Base-by-base conservation (phyloP, 2,888 invertebrate genomes). In the Metopia argyrocephala region DNA sequence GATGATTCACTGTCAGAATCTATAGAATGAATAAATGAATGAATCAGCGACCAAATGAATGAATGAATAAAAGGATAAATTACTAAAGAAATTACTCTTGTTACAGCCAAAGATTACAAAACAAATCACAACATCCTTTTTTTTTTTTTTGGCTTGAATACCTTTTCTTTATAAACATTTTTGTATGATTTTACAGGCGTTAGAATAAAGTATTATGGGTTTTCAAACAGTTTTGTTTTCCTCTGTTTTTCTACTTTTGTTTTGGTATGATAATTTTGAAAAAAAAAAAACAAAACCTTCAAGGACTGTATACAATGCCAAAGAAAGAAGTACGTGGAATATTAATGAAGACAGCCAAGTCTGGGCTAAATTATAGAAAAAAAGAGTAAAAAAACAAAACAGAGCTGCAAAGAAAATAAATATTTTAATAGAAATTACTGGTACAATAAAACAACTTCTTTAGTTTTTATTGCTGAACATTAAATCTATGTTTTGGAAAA, bases 111-210 rank as follows among this genome's bases (percentile, higher is more conserved):
- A 70, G 65, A 75, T 57, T 74, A 74, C 45, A 74, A 38, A 75
- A 57, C 57, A 61, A 70, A 18, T 31, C 1, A 38, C 54, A 76
- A 79, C 64, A 79, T 74, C 68, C 65, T 50, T 45, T 46, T n/a
- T n/a, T n/a, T n/a, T n/a, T n/a, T n/a, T n/a, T 73, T 66, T 71
- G 71, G 54, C 61, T 71, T 78, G 78, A 78, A 79, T 75, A 79
- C 70, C 80, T 38, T 38, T 38, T n/a, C n/a, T n/a, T 76, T 73
- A 73, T 76, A 79, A 79, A 68, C 23, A 80, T 73, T 76, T 81
- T 65, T 57, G n/a, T n/a, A 66, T 81, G 81, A 78, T 81, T 81
- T 81, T 61, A 56, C 81, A 81, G 81, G 81, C 81, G 81, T 74
- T 78, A 65, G 54, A 54, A 69, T 54, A 81, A 71, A 81, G 69